These are phyloP conservation scores for Cremastinae sp. DNA, from an alignment of 2,888 invertebrate species.

Conservation along the genomic window DNA sequence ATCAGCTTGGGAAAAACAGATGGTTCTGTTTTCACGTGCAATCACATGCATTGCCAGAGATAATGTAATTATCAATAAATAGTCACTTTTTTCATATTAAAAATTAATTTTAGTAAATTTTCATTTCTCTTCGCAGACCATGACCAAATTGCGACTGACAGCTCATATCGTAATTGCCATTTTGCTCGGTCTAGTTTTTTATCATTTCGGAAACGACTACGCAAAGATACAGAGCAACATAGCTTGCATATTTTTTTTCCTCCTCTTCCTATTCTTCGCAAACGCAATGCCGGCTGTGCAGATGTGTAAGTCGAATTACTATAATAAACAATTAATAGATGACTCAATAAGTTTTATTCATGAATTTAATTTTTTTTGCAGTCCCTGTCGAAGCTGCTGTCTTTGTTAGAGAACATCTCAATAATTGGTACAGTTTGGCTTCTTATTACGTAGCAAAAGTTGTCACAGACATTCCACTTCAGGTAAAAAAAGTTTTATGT, in stretches of 20 bases:
- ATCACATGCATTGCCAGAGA: constrained; percentile 79
- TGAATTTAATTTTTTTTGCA: constrained; percentile 76
- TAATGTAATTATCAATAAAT: constrained; percentile 71
- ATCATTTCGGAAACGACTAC: constrained; percentile 83
- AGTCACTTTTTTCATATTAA: background rate
- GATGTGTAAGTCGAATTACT: constrained; percentile 82
- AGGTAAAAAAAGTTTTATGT: constrained; percentile 82
- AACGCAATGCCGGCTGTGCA: constrained; percentile 85
- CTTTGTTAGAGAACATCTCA: constrained; percentile 87
- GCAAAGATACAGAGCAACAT: constrained; percentile 82
- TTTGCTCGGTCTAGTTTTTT: constrained; percentile 83
- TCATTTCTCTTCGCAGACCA: no score
- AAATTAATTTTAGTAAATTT: no score
- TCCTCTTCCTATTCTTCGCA: constrained; percentile 84
- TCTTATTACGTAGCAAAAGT: constrained; percentile 89
- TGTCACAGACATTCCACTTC: constrained; percentile 87
- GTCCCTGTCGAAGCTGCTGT: constrained; percentile 89
- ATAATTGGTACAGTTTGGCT: constrained; percentile 89
- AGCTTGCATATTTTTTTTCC: constrained; percentile 83
- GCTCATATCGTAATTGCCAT: constrained; percentile 82
- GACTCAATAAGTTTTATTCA: constrained; percentile 15
- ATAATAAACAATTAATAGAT: constrained; percentile 10
- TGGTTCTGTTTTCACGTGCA: constrained; percentile 81
- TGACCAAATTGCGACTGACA: constrained; percentile 81
- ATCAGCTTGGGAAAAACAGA: constrained; percentile 78